A percentile compares a stretch with the other conserved stretches of the same genome.
Evolutionary conservation across 2,113 vertebrate genomes (phyloP).

Genomic region (Anarrhichthys ocellatus): DNA sequence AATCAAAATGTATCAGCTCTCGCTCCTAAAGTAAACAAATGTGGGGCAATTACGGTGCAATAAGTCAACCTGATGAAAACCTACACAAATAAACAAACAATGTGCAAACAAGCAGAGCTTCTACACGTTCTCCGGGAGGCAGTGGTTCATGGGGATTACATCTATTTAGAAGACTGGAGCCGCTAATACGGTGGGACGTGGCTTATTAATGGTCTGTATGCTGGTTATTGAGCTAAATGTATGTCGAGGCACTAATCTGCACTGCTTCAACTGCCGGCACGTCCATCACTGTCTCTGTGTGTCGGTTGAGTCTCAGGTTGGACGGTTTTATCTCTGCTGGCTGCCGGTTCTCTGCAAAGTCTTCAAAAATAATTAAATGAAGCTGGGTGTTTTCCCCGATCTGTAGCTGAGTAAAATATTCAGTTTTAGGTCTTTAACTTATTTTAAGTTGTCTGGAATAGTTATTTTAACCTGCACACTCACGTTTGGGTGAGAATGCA

Average conservation of each 20-base stretch:
- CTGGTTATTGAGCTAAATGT: constrained; percentile 12
- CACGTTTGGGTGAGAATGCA: background rate
- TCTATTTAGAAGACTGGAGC: constrained; percentile 14
- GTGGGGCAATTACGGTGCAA: constrained; percentile 10
- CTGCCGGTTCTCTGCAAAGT: background rate
- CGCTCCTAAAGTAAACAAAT: constrained; percentile 29
- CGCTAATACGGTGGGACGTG: constrained; percentile 6
- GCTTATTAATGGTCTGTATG: background rate
- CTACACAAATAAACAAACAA: background rate
- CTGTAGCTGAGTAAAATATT: background rate
- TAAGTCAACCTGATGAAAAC: constrained; percentile 9
- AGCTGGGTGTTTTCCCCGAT: no score
- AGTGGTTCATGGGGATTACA: constrained; percentile 44
- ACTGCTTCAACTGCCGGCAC: constrained; percentile 1
- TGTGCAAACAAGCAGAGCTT: background rate
- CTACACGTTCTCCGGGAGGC: constrained; percentile 5
- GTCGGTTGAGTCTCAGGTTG: background rate
- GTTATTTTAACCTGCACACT: background rate
- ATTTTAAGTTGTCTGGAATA: background rate
- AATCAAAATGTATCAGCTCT: background rate
- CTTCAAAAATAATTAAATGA: background rate
- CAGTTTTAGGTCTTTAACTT: background rate
- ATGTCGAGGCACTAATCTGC: constrained; percentile 18
- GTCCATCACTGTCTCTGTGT: constrained; percentile 14
- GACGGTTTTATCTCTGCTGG: background rate